Evolutionary conservation across 2,797 vertebrate species (phyloP).

Genomic region (Coregonus suidteri): DNA sequence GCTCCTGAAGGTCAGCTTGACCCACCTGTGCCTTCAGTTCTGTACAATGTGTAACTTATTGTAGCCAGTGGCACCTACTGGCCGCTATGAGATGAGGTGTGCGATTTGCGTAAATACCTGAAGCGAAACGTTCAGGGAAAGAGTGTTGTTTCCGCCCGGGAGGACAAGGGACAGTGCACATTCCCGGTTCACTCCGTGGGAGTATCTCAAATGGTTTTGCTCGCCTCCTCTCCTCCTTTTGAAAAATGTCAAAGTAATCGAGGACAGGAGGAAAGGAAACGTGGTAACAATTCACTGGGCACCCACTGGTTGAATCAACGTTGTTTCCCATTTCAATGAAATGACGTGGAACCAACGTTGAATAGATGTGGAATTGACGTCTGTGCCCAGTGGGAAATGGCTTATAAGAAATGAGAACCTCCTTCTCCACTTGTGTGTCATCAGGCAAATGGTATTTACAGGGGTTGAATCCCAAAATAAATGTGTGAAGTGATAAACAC

Average conservation of each 20-base stretch:
- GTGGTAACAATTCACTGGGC: background rate
- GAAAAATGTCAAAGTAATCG: background rate
- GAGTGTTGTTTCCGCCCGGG: background rate
- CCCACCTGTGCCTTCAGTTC: background rate
- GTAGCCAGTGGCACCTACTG: constrained; percentile 5
- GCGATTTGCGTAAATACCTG: background rate
- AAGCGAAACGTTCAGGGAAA: background rate
- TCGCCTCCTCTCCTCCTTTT: background rate
- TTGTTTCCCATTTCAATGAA: too few species aligned
- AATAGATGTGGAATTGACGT: too few species aligned
- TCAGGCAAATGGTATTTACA: too few species aligned
- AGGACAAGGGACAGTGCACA: background rate
- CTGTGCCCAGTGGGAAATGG: too few species aligned
- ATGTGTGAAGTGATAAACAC: too few species aligned
- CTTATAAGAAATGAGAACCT: too few species aligned
- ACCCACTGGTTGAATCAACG: too few species aligned
- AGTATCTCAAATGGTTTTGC: background rate
- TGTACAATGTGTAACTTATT: background rate
- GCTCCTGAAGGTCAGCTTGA: background rate
- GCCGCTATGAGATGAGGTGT: background rate
- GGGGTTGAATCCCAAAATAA: too few species aligned
- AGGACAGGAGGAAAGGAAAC: background rate
- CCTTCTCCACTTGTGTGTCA: too few species aligned
- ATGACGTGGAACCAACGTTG: too few species aligned
- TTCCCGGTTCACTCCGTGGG: background rate